Evolutionary conservation across 92 coral and sea anemone species (phyloP).

Genomic region (Parazoanthus atlanticus): DNA sequence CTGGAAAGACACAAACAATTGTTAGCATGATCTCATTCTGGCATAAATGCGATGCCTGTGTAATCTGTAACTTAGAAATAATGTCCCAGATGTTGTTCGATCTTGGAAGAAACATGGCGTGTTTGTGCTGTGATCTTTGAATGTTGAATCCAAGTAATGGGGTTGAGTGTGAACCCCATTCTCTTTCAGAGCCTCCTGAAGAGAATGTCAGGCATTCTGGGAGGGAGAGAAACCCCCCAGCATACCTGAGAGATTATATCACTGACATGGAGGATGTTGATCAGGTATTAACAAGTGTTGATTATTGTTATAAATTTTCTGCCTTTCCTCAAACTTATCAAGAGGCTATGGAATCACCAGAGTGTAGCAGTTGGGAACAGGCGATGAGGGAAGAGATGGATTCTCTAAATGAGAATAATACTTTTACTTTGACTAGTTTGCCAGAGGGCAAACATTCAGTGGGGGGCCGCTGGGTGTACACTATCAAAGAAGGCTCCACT

Average conservation of each 20-base stretch:
- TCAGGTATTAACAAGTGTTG: conserved; percentile 47
- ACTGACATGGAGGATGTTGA: conserved; percentile 45
- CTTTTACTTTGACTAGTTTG: conserved; percentile 37
- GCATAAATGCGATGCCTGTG: too few relatives aligned
- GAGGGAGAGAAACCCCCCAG: conserved; percentile 53
- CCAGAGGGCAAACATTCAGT: conserved; percentile 51
- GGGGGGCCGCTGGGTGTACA: conserved; percentile 55
- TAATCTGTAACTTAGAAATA: too few relatives aligned
- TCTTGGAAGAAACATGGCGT: too few relatives aligned
- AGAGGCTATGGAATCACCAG: conserved; percentile 61
- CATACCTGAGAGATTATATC: conserved; percentile 51
- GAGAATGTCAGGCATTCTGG: conserved; percentile 24
- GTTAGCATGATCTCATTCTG: too few relatives aligned
- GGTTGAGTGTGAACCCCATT: conserved; percentile 25
- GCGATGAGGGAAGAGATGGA: conserved; percentile 62
- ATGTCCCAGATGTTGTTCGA: too few relatives aligned
- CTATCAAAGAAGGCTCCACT: conserved; percentile 47
- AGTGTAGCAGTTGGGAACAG: conserved; percentile 49
- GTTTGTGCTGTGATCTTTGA: too few relatives aligned
- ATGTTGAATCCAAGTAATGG: too few relatives aligned
- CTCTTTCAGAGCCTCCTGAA: conserved; percentile 24
- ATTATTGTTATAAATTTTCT: conserved; percentile 52
- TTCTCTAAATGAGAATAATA: conserved; percentile 58
- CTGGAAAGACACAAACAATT: too few relatives aligned
- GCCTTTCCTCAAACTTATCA: conserved; percentile 57